A percentile compares a stretch with the other conserved stretches of the same genome.
These are phyloP conservation scores for Catostylus mosaicus DNA, from an alignment of 30 jellyfish, hydroid and myxozoan species.

Conservation along the genomic window DNA sequence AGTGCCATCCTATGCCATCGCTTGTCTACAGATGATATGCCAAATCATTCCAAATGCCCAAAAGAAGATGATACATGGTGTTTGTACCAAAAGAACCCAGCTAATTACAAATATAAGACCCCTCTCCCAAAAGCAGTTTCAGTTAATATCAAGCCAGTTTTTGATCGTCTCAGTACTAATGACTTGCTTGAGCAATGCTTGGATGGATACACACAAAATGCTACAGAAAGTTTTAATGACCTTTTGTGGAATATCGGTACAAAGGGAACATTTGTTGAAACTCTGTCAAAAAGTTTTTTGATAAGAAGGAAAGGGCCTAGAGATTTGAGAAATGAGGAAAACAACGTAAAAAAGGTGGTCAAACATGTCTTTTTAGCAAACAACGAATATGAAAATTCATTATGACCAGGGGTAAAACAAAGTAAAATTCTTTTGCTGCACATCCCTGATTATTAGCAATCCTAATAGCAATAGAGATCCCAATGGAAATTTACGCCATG, in stretches of 20 bases:
- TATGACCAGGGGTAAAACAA: no score
- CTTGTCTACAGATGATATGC: slow-evolving; percentile 2
- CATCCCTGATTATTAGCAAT: no score
- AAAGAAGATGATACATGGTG: slow-evolving; percentile 33
- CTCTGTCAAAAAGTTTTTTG: no score
- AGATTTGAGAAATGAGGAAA: no score
- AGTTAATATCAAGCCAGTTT: slow-evolving; percentile 25
- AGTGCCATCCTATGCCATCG: slow-evolving; percentile 14
- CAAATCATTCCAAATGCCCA: slow-evolving; percentile 24
- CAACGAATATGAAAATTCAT: no score
- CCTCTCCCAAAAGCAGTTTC: slow-evolving; percentile 32
- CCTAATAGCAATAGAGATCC: no score
- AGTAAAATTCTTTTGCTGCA: no score
- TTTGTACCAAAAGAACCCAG: neutral
- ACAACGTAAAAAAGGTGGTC: no score
- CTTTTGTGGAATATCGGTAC: slow-evolving; percentile 18
- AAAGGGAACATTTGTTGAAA: slow-evolving; percentile 12
- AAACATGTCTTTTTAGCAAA: no score
- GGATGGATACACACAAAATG: slow-evolving; percentile 33
- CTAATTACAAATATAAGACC: slow-evolving; percentile 5
- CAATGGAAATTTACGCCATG: neutral
- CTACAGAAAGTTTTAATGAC: slow-evolving; percentile 19
- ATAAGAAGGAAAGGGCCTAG: no score
- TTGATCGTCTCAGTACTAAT: neutral
- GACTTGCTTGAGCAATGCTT: slow-evolving; percentile 12